These are phyloP conservation scores for Diphyllodes magnificus DNA, from an alignment of 2,113 vertebrate genomes.

Conservation along the genomic window DNA sequence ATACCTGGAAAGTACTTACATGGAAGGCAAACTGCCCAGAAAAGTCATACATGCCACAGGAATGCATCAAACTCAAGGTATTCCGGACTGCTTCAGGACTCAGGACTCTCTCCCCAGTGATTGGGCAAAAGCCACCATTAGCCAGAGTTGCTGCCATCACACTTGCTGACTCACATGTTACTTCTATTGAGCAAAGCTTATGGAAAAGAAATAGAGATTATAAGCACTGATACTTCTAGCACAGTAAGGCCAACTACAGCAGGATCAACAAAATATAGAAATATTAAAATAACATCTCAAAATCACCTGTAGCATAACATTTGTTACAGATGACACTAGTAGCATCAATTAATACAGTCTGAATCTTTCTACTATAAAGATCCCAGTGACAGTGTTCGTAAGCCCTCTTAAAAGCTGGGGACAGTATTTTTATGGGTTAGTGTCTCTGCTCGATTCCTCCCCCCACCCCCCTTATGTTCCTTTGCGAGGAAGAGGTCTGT, in stretches of 20 bases:
- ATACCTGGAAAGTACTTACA: constrained; percentile 75
- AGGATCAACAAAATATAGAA: background rate
- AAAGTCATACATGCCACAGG: constrained; percentile 99
- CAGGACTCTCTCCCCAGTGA: constrained; percentile 92
- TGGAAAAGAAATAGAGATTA: constrained; percentile 9
- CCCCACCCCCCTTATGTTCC: background rate
- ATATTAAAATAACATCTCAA: background rate
- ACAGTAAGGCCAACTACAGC: background rate
- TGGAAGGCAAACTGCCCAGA: constrained; percentile 99
- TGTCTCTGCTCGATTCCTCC: background rate
- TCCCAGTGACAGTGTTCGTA: background rate
- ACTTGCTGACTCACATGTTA: constrained; percentile 95
- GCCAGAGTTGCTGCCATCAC: constrained; percentile 98
- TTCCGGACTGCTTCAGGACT: constrained; percentile 95
- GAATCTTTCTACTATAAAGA: background rate
- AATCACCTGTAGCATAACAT: background rate
- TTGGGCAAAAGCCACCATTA: constrained; percentile 97
- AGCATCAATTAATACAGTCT: background rate
- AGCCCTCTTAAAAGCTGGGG: background rate
- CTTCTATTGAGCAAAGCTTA: constrained; percentile 96
- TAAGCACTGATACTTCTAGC: background rate
- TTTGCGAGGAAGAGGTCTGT: background rate
- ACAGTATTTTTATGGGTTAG: background rate
- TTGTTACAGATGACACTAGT: background rate
- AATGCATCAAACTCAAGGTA: constrained; percentile 97